These are phyloP conservation scores for Polietes domitor DNA, from an alignment of 2,888 invertebrate species.

Conservation along the genomic window DNA sequence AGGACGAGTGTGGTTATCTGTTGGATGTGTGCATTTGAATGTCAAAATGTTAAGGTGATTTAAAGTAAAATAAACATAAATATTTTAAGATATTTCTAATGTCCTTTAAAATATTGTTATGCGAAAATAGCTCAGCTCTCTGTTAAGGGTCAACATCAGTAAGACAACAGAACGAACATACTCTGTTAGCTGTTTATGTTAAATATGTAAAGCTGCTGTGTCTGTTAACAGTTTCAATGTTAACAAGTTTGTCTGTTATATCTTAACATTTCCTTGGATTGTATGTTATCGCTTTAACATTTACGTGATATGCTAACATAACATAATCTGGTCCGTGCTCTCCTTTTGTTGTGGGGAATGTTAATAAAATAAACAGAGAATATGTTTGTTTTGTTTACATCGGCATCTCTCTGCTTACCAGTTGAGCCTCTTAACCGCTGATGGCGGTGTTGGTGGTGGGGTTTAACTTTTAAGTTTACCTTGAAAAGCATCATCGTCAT, in stretches of 20 bases:
- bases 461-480: not conserved
- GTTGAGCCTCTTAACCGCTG: not conserved
- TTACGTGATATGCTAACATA: slow-evolving; percentile 45
- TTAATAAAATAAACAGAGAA: slow-evolving; percentile 15
- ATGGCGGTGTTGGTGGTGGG: not conserved
- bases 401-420: not conserved
- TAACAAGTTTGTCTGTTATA: not conserved
- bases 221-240: not conserved
- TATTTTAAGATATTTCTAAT: slow-evolving; percentile 50
- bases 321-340: not conserved
- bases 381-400: not conserved
- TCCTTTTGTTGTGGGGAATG: not conserved
- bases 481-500: not conserved
- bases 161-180: not conserved
- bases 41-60: slow-evolving; percentile 47
- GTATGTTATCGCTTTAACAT: slow-evolving; percentile 46
- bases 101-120: slow-evolving; percentile 35
- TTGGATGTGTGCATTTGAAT: slow-evolving; percentile 24
- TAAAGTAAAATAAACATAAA: slow-evolving; percentile 57
- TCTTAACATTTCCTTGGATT: slow-evolving; percentile 42
- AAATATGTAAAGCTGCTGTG: not conserved
- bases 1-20: not conserved
- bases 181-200: not conserved
- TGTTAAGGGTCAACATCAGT: not conserved
- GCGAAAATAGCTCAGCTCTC: not conserved